Evolutionary conservation across 92 coral and sea anemone species (phyloP).

Genomic region (Meandrina meandrites): DNA sequence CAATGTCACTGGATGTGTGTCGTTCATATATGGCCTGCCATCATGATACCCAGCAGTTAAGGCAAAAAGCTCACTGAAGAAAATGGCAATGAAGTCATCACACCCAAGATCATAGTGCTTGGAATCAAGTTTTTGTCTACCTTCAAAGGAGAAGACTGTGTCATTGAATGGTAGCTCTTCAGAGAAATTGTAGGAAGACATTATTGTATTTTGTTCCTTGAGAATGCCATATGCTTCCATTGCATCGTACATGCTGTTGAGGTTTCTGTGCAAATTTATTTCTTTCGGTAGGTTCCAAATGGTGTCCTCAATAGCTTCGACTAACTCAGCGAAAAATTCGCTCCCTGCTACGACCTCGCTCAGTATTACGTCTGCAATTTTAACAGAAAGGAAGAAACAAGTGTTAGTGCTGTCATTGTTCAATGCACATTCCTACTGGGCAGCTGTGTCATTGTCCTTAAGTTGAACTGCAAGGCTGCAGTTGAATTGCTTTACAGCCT

Average conservation of each 20-base stretch:
- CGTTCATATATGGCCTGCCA: slow-evolving; percentile 6
- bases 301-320: slow-evolving; percentile 20
- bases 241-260: slow-evolving; percentile 35
- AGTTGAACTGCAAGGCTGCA: slow-evolving; percentile 13
- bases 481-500: slow-evolving; percentile 24
- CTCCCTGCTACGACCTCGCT: slow-evolving; percentile 9
- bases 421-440: slow-evolving; percentile 24
- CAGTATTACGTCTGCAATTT: slow-evolving; percentile 36
- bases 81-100: slow-evolving; percentile 15
- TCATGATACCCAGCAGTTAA: neutral
- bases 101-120: slow-evolving; percentile 19
- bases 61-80: neutral
- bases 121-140: slow-evolving; percentile 27
- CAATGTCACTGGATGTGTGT: slow-evolving; percentile 12
- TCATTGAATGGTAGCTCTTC: slow-evolving; percentile 45
- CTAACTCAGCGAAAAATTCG: slow-evolving; percentile 20
- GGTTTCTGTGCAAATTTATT: slow-evolving; percentile 42
- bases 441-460: slow-evolving; percentile 16
- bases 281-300: slow-evolving; percentile 39
- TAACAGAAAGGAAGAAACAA: slow-evolving; percentile 41
- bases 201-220: neutral
- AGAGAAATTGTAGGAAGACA: slow-evolving; percentile 21
- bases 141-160: slow-evolving; percentile 30
- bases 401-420: slow-evolving; percentile 44
- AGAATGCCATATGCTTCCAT: slow-evolving; percentile 55